Percentiles rank a stretch among this genome's conserved stretches.
Evolutionary conservation across 2,797 vertebrate species (phyloP).

Genomic region (Pelochelys cantorii): DNA sequence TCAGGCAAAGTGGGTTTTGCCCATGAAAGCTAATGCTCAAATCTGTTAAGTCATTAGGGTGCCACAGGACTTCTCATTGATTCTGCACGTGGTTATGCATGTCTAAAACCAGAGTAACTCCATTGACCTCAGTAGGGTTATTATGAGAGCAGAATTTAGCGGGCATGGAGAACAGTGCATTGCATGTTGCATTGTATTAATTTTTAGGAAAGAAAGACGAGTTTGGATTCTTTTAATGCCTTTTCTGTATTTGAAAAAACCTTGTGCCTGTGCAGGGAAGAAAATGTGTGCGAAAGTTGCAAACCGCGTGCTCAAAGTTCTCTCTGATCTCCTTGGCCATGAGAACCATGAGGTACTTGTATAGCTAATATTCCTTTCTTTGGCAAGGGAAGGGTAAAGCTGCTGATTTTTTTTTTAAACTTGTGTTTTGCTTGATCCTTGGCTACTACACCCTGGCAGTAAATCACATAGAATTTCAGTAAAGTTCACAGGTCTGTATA

Average conservation of each 20-base stretch:
- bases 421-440: not conserved
- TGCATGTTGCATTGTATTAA: not conserved
- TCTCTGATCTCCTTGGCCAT: constrained; percentile 94
- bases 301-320: constrained; percentile 90
- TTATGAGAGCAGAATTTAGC: not conserved
- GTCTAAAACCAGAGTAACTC: constrained; percentile 9
- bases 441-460: not conserved
- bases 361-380: not conserved
- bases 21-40: no score
- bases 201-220: not conserved
- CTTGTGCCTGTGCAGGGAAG: constrained; percentile 85
- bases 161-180: not conserved
- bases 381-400: constrained; percentile 2
- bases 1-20: no score
- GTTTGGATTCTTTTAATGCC: not conserved
- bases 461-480: not conserved
- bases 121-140: not conserved
- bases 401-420: not conserved
- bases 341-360: constrained; percentile 92
- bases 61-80: no score
- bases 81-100: no score
- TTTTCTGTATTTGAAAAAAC: not conserved
- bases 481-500: not conserved
- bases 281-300: constrained; percentile 89
- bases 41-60: no score